Base-by-base conservation (phyloP, 2,797 vertebrate genomes). In the Urophycis tenuis region DNA sequence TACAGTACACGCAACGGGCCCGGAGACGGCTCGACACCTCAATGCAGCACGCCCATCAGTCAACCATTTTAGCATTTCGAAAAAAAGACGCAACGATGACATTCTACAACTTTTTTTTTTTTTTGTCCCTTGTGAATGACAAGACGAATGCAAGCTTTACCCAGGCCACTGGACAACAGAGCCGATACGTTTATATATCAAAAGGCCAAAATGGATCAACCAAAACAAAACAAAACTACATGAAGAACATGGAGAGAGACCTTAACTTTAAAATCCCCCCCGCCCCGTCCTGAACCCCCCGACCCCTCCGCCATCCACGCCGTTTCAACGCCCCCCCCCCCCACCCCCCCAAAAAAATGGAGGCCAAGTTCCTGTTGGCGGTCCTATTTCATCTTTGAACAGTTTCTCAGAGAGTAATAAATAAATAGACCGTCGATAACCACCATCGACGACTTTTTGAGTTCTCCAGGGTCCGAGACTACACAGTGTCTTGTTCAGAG, bases 381-480 rank as follows among this genome's bases (percentile, higher is more conserved):
- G 82, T 77, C 85, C 78, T 79, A 87, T 84, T 92, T n/a, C 19
- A 36, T 36, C 71, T 25, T 64, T 64, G n/a, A 64, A 29, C 32
- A 36, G 7, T 90, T 89, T 90, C 85, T 90, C 88, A 90, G 85
- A 83, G 83, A 90, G 88, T 87, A 91, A 91, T 90, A 92, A 93
- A 94, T 93, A 93, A 94, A 93, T 93, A 92, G 90, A 88, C 85
- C 82, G 90, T 88, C 85, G 45, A n/a, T 8, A 5, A n/a, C 22
- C 49, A n/a, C 49, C 19, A 45, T 2, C 41, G 41, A 15, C 41
- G 41, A 2, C 11, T 11, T 6, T 4, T 36, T 9, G 39, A 41
- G 39, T 41, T 12, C 53, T 2, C 22, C 22, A 22, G 53, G 53
- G 53, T 64, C 53, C 53, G 8, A 85, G 86, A 86, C 89, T 88